Evolutionary conservation across 2,797 vertebrate genomes (phyloP).

Genomic region (Halcyon chelicuti): DNA sequence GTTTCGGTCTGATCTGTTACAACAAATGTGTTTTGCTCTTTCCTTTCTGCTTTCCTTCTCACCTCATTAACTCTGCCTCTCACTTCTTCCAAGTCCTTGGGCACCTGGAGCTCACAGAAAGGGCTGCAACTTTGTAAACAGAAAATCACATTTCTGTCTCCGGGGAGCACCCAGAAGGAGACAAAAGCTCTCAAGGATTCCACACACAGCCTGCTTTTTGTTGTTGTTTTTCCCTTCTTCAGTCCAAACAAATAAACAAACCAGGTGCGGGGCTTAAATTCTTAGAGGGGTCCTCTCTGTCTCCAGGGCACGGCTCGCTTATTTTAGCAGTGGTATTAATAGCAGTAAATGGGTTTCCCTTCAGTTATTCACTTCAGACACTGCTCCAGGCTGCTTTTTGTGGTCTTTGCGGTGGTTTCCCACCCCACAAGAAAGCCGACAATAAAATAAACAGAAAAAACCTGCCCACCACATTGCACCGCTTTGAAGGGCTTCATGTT

Average conservation of each 20-base stretch:
- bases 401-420: constrained; percentile 4
- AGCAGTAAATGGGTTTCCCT: constrained; percentile 58
- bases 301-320: not conserved
- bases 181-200: not conserved
- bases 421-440: not conserved
- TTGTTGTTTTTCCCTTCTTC: not conserved
- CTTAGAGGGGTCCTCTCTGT: not conserved
- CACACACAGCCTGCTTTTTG: not conserved
- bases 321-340: constrained; percentile 40
- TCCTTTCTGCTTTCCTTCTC: constrained; percentile 64
- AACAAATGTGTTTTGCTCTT: constrained; percentile 4
- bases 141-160: not conserved
- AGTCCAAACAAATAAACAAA: constrained; percentile 53
- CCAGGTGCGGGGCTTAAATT: not conserved
- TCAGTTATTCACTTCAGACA: constrained; percentile 21
- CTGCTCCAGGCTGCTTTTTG: not conserved
- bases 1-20: constrained; percentile 29
- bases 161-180: not conserved
- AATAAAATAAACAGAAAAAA: constrained; percentile 27
- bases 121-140: not conserved
- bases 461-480: not conserved
- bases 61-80: constrained; percentile 79
- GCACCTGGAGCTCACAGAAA: constrained; percentile 62
- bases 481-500: not conserved
- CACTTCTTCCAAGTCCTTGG: constrained; percentile 65